These are phyloP conservation scores for Julus scanicus DNA, from an alignment of 2,888 invertebrate species.

Conservation along the genomic window DNA sequence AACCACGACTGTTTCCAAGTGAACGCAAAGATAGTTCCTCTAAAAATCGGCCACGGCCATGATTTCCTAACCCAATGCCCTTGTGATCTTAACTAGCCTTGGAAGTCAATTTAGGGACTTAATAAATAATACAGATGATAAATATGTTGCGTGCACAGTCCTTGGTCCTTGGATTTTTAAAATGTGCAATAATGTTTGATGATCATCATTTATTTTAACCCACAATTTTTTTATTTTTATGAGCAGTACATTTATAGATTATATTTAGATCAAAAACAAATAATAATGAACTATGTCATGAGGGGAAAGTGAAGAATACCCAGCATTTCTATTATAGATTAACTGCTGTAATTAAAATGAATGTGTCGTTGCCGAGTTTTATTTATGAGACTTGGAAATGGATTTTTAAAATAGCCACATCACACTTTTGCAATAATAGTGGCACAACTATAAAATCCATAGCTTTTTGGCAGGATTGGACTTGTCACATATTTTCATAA, in stretches of 20 bases:
- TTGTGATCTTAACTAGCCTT: constrained; percentile 11
- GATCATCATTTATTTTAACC: not conserved
- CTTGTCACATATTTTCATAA: too few relatives aligned
- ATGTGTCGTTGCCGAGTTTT: too few relatives aligned
- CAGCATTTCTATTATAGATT: too few relatives aligned
- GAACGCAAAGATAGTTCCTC: not conserved
- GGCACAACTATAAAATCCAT: too few relatives aligned
- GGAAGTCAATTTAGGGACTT: not conserved
- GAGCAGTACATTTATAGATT: not conserved
- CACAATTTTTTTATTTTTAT: not conserved
- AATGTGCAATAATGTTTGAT: not conserved
- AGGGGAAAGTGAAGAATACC: too few relatives aligned
- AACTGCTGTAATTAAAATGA: too few relatives aligned
- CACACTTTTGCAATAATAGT: too few relatives aligned
- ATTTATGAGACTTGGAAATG: too few relatives aligned
- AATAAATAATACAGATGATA: not conserved
- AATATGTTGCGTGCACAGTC: not conserved
- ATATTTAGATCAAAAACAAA: too few relatives aligned
- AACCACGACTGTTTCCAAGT: not conserved
- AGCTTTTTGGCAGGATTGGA: too few relatives aligned
- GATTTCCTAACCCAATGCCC: not conserved
- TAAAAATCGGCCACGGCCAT: constrained; percentile 13
- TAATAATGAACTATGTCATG: too few relatives aligned
- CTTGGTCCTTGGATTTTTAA: constrained; percentile 10
- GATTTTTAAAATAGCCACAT: too few relatives aligned